These are phyloP conservation scores for Chaetoderma sp. DNA, from an alignment of 2,888 invertebrate species.

Conservation along the genomic window DNA sequence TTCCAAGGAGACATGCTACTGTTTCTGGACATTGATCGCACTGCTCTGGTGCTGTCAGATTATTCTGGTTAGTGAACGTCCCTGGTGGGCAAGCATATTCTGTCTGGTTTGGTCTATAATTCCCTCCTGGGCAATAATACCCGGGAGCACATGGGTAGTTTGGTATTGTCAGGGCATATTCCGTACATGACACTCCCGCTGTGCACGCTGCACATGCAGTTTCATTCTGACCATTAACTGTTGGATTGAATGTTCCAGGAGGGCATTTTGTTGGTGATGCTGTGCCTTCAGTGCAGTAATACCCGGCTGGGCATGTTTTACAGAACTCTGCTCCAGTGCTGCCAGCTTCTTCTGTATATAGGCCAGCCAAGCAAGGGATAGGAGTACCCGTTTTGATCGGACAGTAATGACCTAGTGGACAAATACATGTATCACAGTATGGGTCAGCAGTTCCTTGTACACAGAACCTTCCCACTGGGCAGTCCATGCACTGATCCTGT, in stretches of 20 bases:
- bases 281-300: constrained; percentile 46
- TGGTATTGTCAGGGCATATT: constrained; percentile 50
- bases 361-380: constrained; percentile 56
- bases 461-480: constrained; percentile 62
- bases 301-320: constrained; percentile 47
- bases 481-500: constrained; percentile 48
- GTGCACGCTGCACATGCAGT: constrained; percentile 53
- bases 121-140: constrained; percentile 65
- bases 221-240: constrained; percentile 35
- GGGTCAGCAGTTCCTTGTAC: constrained; percentile 57
- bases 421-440: constrained; percentile 49
- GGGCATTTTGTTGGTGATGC: constrained; percentile 48
- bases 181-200: constrained; percentile 59
- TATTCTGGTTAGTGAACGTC: constrained; percentile 58
- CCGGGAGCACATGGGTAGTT: constrained; percentile 61
- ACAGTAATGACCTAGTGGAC: constrained; percentile 63
- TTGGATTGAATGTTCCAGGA: constrained; percentile 60
- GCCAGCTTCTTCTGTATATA: constrained; percentile 61
- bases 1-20: constrained; percentile 57
- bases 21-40: constrained; percentile 53
- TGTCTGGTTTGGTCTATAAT: constrained; percentile 54
- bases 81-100: constrained; percentile 64
- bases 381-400: constrained; percentile 42
- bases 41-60: constrained; percentile 58
- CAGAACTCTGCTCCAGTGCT: constrained; percentile 50